Evolutionary conservation across 2,888 invertebrate species (phyloP).

Genomic region (Hirudinaria manillensis): DNA sequence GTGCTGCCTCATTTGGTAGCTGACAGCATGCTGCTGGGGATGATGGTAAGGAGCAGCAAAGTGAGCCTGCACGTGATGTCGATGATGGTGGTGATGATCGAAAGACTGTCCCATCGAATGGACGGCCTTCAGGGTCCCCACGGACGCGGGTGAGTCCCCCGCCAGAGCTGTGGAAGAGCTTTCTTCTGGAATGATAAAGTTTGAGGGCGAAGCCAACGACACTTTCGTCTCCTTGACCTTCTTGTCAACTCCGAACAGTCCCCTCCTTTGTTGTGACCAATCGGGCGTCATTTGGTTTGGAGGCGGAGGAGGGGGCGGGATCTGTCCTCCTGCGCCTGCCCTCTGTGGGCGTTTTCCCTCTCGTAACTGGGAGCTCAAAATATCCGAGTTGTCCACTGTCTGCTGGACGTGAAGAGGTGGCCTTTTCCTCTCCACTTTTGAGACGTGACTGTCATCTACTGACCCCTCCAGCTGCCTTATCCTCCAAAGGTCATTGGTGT

Average conservation of each 20-base stretch:
- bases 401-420: neutral
- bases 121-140: constrained; percentile 17
- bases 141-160: neutral
- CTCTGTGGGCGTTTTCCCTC: neutral
- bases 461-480: constrained; percentile 4
- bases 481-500: constrained; percentile 8
- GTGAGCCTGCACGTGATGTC: neutral
- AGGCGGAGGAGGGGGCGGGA: constrained; percentile 25
- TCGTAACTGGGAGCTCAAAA: neutral
- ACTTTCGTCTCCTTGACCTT: neutral
- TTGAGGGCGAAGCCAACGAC: constrained; percentile 13
- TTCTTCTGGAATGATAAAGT: constrained; percentile 26
- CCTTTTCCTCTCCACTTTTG: neutral
- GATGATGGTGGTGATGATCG: constrained; percentile 12
- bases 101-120: neutral
- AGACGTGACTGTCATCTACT: neutral
- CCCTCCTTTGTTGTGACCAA: constrained; percentile 25
- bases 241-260: constrained; percentile 16
- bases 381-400: neutral
- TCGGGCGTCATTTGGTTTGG: constrained; percentile 23
- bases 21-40: neutral
- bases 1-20: neutral
- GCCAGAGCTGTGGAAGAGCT: neutral
- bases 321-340: constrained; percentile 2
- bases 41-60: constrained; percentile 3